Evolutionary conservation across 2,797 vertebrate genomes (phyloP).

Genomic region (Enteromius trimaculatus): DNA sequence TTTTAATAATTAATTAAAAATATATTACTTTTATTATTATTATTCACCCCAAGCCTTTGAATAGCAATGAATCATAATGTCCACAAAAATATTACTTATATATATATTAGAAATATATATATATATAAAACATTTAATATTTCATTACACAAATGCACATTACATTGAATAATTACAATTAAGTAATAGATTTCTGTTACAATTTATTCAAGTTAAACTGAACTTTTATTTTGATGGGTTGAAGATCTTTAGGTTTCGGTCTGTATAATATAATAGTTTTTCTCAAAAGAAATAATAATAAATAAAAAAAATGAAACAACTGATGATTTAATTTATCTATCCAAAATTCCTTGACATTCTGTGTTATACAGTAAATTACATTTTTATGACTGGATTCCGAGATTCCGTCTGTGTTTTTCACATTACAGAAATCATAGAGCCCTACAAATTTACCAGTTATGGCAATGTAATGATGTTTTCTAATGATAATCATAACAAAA

Average conservation of each 20-base stretch:
- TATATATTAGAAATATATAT: neutral
- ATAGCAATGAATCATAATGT: neutral
- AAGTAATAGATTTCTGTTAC: neutral
- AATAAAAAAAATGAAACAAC: neutral
- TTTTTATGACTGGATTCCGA: neutral
- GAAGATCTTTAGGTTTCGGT: neutral
- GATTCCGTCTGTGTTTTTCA: neutral
- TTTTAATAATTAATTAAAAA: neutral
- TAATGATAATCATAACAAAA: conserved; percentile 16
- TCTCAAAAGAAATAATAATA: neutral
- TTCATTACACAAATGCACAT: neutral
- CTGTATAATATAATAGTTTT: neutral
- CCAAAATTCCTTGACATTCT: neutral
- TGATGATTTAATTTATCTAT: neutral
- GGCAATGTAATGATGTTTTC: neutral
- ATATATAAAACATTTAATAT: neutral
- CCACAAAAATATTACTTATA: neutral
- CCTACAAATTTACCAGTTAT: neutral
- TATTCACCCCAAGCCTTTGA: neutral
- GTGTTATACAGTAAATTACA: neutral
- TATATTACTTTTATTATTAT: neutral
- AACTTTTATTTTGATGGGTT: neutral
- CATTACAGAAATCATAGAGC: neutral
- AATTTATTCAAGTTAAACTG: neutral
- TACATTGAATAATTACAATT: too few relatives aligned